Evolutionary conservation across 1,140 invertebrate species (phyloP).

Genomic region (Hypsibius dujardini): DNA sequence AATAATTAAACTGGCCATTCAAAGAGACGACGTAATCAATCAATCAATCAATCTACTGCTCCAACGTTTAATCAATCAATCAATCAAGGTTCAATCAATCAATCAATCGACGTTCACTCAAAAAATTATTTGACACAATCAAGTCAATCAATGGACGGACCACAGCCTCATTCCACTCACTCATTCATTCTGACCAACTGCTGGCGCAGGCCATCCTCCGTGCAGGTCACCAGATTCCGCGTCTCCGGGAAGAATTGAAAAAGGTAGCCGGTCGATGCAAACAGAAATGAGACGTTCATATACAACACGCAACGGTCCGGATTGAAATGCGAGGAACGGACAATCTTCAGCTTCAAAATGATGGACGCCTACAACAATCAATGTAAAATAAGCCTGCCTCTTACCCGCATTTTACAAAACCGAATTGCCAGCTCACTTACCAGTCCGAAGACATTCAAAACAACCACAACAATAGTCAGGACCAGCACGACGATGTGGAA

Average conservation of each 20-base stretch:
- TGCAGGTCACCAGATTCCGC: not conserved
- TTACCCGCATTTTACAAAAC: too few species aligned
- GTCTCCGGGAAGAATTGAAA: not conserved
- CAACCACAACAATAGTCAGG: not conserved
- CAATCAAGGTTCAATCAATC: too few species aligned
- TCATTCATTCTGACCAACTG: not conserved
- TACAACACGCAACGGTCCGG: not conserved
- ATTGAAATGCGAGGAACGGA: not conserved
- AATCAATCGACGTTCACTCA: too few species aligned
- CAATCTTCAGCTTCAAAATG: not conserved
- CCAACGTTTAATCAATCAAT: too few species aligned
- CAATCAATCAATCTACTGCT: too few species aligned
- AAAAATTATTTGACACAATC: too few species aligned
- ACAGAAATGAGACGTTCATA: constrained; percentile 8
- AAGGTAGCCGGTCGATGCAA: not conserved
- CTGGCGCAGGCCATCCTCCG: not conserved
- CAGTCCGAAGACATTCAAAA: not conserved
- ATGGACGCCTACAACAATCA: not conserved
- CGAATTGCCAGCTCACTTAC: not conserved
- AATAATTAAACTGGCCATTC: too few species aligned
- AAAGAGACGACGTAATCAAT: too few species aligned
- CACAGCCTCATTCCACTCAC: too few species aligned
- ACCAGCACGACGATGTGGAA: constrained; percentile 9
- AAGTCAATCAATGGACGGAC: too few species aligned
- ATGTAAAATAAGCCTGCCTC: not conserved